phyloP scores from a whole-genome alignment of 2,113 vertebrate species.

The Phylloscopus trochiloides region DNA sequence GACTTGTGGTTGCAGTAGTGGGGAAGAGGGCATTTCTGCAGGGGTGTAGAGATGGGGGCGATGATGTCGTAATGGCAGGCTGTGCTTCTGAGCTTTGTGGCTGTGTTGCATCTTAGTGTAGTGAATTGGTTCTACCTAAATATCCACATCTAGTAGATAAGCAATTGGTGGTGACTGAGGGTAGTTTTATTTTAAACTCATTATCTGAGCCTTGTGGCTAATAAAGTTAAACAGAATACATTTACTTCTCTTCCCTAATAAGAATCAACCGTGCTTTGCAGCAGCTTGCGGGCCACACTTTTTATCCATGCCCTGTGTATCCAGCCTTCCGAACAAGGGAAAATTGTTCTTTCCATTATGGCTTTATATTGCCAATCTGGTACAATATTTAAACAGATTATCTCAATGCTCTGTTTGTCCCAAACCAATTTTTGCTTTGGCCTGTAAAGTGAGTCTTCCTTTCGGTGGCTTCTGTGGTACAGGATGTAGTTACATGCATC shows the following conservation, averaged over 20 bases:
- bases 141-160: background rate
- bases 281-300: background rate
- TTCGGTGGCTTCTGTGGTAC: conserved; percentile 45
- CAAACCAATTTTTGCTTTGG: conserved; percentile 51
- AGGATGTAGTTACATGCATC: conserved; percentile 60
- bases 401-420: conserved; percentile 41
- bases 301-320: background rate
- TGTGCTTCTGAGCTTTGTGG: background rate
- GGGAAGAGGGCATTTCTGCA: background rate
- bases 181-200: conserved; percentile 51
- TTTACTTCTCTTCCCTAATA: conserved; percentile 39
- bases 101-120: background rate
- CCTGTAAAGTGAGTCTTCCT: conserved; percentile 52
- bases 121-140: conserved; percentile 31
- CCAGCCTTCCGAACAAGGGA: background rate
- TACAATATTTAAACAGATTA: conserved; percentile 60
- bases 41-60: background rate
- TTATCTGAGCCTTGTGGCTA: conserved; percentile 47
- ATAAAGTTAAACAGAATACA: conserved; percentile 51
- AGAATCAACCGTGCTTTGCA: background rate
- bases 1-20: background rate
- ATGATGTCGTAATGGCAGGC: background rate
- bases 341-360: conserved; percentile 27
- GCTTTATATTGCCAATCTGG: conserved; percentile 46
- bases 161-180: conserved; percentile 1